Conservation (phyloP, 2,113 vertebrate genomes). For the Oryzias woworae region DNA sequence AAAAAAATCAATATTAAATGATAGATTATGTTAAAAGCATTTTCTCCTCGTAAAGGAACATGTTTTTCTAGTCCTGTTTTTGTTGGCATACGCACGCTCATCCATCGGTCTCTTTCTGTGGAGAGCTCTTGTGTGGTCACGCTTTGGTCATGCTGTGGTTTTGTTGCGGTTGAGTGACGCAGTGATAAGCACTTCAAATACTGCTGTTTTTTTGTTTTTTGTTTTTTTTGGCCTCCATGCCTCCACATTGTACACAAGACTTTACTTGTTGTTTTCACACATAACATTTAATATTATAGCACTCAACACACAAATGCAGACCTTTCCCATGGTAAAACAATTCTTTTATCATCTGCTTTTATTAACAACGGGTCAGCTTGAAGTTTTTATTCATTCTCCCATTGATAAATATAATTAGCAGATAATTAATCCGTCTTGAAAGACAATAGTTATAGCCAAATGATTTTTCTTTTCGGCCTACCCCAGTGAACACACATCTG, state of each 20-base stretch:
- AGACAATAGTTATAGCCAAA: slow-evolving; percentile 40
- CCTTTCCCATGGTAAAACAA: slow-evolving; percentile 1
- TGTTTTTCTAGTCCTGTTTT: slow-evolving; percentile 20
- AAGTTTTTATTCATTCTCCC: slow-evolving; percentile 52
- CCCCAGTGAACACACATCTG: slow-evolving; percentile 15
- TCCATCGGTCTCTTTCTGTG: slow-evolving; percentile 31
- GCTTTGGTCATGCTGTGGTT: slow-evolving; percentile 47
- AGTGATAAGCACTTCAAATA: slow-evolving; percentile 45
- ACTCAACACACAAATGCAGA: not conserved
- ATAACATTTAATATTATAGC: not conserved
- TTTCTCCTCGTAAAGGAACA: slow-evolving; percentile 28
- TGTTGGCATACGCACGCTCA: slow-evolving; percentile 36
- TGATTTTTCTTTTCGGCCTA: slow-evolving; percentile 39
- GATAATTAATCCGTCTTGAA: slow-evolving; percentile 54
- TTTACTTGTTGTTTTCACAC: not conserved
- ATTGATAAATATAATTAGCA: slow-evolving; percentile 41
- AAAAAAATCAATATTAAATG: too few relatives aligned
- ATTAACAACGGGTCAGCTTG: slow-evolving; percentile 22
- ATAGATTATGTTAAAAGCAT: not conserved
- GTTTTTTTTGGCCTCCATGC: slow-evolving; percentile 8
- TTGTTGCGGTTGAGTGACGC: slow-evolving; percentile 46
- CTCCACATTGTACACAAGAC: slow-evolving; percentile 18
- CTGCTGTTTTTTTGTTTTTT: slow-evolving; percentile 4
- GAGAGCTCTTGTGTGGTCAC: slow-evolving; percentile 42
- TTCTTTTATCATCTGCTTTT: slow-evolving; percentile 13